A percentile compares a stretch with the other conserved stretches of the same genome.
Conservation (phyloP, 2,797 vertebrate species). For the Neomorphus geoffroyi region DNA sequence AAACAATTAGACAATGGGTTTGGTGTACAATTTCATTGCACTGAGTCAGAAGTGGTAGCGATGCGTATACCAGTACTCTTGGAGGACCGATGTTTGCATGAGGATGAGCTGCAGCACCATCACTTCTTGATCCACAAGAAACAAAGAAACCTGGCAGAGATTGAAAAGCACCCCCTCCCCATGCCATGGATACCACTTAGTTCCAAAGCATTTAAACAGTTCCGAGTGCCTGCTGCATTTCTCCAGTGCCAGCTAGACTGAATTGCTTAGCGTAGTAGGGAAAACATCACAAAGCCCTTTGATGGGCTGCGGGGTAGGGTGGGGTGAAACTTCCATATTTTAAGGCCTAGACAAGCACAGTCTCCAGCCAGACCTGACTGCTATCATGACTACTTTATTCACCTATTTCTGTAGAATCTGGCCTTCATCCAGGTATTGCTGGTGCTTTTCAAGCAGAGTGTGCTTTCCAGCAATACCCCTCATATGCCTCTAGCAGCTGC, state of each 20-base stretch:
- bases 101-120: not conserved
- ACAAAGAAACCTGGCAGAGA: not conserved
- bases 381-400: not conserved
- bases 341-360: not conserved
- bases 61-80: not conserved
- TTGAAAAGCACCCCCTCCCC: not conserved
- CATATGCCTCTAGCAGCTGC: not conserved
- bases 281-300: not conserved
- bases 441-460: not conserved
- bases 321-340: not conserved
- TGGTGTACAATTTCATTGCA: not conserved
- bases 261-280: not conserved
- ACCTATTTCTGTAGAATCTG: not conserved
- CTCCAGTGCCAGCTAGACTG: not conserved
- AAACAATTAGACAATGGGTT: not conserved
- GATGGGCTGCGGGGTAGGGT: not conserved
- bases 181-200: not conserved
- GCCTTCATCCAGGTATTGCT: not conserved
- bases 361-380: not conserved
- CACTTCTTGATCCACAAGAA: not conserved
- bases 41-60: not conserved
- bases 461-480: not conserved
- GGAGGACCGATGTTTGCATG: not conserved
- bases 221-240: not conserved
- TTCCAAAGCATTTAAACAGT: not conserved